Evolutionary conservation across 2,888 invertebrate genomes (phyloP).

Genomic region (Philopedon plagiatum): DNA sequence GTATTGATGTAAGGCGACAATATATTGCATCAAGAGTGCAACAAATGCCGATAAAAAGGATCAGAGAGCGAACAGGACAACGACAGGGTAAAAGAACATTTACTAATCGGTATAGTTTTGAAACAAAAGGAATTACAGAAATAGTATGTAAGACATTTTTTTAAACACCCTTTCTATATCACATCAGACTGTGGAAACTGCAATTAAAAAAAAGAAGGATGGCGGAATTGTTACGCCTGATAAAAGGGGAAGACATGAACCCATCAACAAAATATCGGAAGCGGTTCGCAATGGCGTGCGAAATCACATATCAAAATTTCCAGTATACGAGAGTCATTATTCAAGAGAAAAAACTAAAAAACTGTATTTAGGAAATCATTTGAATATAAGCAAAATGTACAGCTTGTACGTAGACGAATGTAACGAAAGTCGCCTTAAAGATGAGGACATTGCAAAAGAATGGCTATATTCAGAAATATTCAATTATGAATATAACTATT

Average conservation of each 20-base stretch:
- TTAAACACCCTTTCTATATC: constrained; percentile 38
- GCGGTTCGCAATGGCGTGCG: constrained; percentile 3
- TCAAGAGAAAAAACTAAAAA: constrained; percentile 6
- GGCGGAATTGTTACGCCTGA: constrained; percentile 38
- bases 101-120: constrained; percentile 33
- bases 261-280: constrained; percentile 18
- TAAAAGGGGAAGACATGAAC: constrained; percentile 44
- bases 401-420: constrained; percentile 26
- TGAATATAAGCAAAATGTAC: too few species aligned
- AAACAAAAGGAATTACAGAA: constrained; percentile 31
- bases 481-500: too few species aligned
- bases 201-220: constrained; percentile 34
- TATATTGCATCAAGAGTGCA: constrained; percentile 17
- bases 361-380: constrained; percentile 15
- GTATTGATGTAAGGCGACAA: constrained; percentile 22
- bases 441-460: constrained; percentile 22
- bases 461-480: constrained; percentile 20
- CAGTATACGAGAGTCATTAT: constrained; percentile 23
- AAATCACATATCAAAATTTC: constrained; percentile 19
- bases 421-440: constrained; percentile 8
- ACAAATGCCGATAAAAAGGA: constrained; percentile 35
- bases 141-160: constrained; percentile 33
- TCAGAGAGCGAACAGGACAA: constrained; percentile 4
- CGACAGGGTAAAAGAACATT: constrained; percentile 23
- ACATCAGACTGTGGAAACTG: constrained; percentile 37